These are phyloP conservation scores for Neoniphon sammara DNA, from an alignment of 2,797 vertebrate genomes.

Conservation along the genomic window DNA sequence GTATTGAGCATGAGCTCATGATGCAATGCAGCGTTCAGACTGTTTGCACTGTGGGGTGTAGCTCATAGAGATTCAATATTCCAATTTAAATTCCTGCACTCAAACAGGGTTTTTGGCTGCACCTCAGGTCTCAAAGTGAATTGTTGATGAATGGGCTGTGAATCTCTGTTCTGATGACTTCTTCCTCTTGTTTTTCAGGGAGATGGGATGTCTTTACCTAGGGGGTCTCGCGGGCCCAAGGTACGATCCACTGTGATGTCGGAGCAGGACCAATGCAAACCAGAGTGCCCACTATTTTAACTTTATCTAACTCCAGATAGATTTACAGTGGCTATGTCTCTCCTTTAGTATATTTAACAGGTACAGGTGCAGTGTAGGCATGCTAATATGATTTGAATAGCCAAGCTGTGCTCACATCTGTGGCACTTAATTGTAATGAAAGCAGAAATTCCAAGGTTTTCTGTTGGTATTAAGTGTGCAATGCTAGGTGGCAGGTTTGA, in stretches of 20 bases:
- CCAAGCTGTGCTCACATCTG: neutral
- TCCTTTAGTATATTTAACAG: neutral
- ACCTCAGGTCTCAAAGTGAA: constrained; percentile 51
- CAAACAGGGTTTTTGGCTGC: constrained; percentile 14
- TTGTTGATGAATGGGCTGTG: constrained; percentile 39
- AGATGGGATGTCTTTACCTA: constrained; percentile 80
- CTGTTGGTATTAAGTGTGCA: neutral
- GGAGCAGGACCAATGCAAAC: constrained; percentile 8
- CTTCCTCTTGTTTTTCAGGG: constrained; percentile 81
- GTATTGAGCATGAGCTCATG: constrained; percentile 45
- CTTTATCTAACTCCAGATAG: neutral
- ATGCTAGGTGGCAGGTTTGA: neutral
- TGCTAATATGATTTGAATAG: neutral
- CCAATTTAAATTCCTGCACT: constrained; percentile 45
- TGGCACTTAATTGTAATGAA: neutral
- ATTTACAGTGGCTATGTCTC: neutral
- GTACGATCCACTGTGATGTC: constrained; percentile 74
- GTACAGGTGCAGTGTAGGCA: neutral
- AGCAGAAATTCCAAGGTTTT: neutral
- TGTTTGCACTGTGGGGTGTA: constrained; percentile 28
- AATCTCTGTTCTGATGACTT: constrained; percentile 25
- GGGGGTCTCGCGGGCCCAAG: constrained; percentile 95
- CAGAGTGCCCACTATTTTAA: neutral
- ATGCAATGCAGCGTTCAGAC: constrained; percentile 27
- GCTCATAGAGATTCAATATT: constrained; percentile 44